phyloP scores from a whole-genome alignment of 2,113 vertebrate species.

The Capra hircus region DNA sequence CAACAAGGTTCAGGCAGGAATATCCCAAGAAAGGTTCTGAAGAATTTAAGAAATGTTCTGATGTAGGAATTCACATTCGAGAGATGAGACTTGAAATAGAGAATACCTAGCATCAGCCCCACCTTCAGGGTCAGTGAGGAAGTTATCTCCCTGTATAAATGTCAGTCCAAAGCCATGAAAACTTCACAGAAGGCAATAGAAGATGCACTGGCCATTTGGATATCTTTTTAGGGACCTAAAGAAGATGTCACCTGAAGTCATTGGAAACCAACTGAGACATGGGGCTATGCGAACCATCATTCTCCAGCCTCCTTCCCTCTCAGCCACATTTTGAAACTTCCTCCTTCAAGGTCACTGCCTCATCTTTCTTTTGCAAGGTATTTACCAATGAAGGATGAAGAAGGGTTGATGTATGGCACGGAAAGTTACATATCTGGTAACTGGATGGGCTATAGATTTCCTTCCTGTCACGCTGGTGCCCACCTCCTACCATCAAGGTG shows the following conservation, averaged over 20 bases:
- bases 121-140: not conserved
- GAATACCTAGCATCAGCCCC: accelerated
- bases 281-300: accelerated
- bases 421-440: not conserved
- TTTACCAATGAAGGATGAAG: not conserved
- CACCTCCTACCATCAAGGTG: not conserved
- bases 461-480: not conserved
- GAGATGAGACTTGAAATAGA: not conserved
- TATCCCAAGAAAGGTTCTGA: not conserved
- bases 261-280: not conserved
- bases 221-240: not conserved
- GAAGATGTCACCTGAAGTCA: not conserved
- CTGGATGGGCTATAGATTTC: not conserved
- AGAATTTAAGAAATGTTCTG: not conserved
- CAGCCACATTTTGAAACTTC: not conserved
- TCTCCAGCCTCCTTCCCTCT: not conserved
- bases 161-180: not conserved
- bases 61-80: not conserved
- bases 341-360: not conserved
- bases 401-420: not conserved
- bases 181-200: accelerated
- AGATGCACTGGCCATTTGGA: accelerated
- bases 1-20: not conserved
- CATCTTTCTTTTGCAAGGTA: not conserved
- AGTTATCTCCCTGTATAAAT: not conserved